These are phyloP conservation scores for Todus mexicanus DNA, from an alignment of 2,797 vertebrate species.

Conservation along the genomic window DNA sequence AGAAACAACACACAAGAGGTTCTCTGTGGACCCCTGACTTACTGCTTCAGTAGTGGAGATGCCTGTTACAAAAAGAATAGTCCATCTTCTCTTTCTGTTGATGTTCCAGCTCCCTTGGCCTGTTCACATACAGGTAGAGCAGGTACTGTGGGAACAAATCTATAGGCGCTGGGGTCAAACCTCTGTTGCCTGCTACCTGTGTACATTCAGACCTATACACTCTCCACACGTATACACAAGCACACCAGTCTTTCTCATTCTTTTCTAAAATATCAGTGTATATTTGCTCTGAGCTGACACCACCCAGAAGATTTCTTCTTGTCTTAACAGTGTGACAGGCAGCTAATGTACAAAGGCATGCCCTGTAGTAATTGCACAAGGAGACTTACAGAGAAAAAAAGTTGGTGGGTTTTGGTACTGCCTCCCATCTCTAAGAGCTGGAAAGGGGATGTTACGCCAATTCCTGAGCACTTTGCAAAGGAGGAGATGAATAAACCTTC, in stretches of 20 bases:
- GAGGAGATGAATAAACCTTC: conserved; percentile 13
- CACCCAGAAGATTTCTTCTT: neutral
- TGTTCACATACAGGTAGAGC: neutral
- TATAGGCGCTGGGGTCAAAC: neutral
- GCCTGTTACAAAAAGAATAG: neutral
- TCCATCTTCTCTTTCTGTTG: neutral
- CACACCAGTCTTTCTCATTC: neutral
- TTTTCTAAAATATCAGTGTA: neutral
- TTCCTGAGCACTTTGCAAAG: neutral
- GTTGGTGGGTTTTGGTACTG: neutral
- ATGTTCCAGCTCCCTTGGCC: neutral
- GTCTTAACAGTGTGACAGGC: neutral
- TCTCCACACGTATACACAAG: accelerated
- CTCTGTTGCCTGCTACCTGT: neutral
- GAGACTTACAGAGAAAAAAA: neutral
- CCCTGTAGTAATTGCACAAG: neutral
- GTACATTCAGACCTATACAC: neutral
- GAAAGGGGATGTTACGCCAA: neutral
- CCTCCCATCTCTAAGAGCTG: neutral
- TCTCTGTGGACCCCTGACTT: neutral
- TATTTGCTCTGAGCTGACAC: neutral
- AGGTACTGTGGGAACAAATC: neutral
- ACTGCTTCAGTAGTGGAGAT: neutral
- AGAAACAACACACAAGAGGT: neutral
- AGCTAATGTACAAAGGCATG: neutral